Evolutionary conservation across 1,140 invertebrate genomes (phyloP).

Genomic region (Oryzaephilus surinamensis): DNA sequence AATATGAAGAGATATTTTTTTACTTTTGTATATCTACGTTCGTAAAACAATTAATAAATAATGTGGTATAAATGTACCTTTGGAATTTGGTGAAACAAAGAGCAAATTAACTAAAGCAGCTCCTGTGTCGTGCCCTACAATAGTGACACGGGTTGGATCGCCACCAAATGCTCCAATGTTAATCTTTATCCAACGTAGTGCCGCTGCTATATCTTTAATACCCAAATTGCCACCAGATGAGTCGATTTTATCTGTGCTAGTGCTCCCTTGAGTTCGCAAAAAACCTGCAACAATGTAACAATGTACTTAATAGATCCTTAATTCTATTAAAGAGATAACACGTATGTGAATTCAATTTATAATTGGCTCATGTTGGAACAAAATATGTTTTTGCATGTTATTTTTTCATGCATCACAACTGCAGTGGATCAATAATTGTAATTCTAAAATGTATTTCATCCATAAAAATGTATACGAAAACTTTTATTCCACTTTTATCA

Average conservation of each 20-base stretch:
- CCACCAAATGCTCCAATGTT: slow-evolving; percentile 75
- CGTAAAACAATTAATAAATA: slow-evolving; percentile 6
- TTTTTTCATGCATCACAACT: too few relatives aligned
- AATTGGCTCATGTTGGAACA: too few relatives aligned
- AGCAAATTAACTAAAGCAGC: slow-evolving; percentile 78
- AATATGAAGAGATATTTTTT: too few relatives aligned
- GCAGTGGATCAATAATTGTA: too few relatives aligned
- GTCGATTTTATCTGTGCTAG: slow-evolving; percentile 38
- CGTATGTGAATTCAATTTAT: too few relatives aligned
- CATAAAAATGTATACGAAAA: too few relatives aligned
- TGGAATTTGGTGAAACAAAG: slow-evolving; percentile 60
- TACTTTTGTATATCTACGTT: too few relatives aligned
- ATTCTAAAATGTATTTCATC: too few relatives aligned
- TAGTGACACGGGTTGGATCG: slow-evolving; percentile 65
- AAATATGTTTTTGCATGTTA: too few relatives aligned
- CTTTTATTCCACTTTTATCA: too few relatives aligned
- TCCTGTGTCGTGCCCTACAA: slow-evolving; percentile 80
- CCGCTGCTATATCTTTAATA: slow-evolving; percentile 63
- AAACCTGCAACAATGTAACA: slow-evolving; percentile 50
- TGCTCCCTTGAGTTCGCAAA: slow-evolving; percentile 47
- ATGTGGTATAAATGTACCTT: slow-evolving; percentile 40
- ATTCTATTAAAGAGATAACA: too few relatives aligned
- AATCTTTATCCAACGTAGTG: slow-evolving; percentile 60
- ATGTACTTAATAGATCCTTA: too few relatives aligned
- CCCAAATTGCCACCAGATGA: slow-evolving; percentile 53